Percentiles rank a stretch among this genome's conserved stretches.
These are phyloP conservation scores for Neoniphon sammara DNA, from an alignment of 2,797 vertebrate species.

Conservation along the genomic window DNA sequence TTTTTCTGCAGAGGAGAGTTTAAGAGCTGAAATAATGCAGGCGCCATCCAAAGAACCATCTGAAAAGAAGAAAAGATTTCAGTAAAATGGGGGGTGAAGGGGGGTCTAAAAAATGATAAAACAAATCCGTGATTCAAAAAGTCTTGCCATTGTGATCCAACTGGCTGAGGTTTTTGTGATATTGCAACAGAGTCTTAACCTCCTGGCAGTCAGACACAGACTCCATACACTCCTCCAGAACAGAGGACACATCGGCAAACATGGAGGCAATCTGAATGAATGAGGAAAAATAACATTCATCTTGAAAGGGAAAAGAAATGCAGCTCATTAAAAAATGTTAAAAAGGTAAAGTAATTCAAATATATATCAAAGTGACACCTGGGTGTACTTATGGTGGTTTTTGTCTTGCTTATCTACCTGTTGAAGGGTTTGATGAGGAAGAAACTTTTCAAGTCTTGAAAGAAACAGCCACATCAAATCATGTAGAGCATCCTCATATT, in stretches of 20 bases:
- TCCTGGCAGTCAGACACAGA: conserved; percentile 63
- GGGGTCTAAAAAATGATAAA: not conserved
- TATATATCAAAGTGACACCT: not conserved
- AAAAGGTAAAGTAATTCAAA: not conserved
- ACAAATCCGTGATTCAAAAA: not conserved
- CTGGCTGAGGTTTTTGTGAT: conserved; percentile 46
- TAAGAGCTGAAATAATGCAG: conserved; percentile 64
- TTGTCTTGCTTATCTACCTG: conserved; percentile 68
- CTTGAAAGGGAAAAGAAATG: not conserved
- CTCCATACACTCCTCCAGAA: conserved; percentile 59
- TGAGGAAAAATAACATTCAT: not conserved
- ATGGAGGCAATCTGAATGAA: conserved; percentile 60
- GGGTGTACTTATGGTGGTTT: conserved; percentile 1
- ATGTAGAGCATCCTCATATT: conserved; percentile 73
- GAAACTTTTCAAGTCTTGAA: conserved; percentile 77
- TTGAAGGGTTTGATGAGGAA: conserved; percentile 71
- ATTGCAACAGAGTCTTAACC: conserved; percentile 51
- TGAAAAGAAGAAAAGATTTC: conserved; percentile 38
- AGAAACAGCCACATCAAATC: conserved; percentile 80
- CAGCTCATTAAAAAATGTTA: not conserved
- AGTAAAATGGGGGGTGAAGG: not conserved
- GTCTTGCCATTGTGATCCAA: conserved; percentile 51
- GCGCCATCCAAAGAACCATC: conserved; percentile 44
- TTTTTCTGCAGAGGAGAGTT: conserved; percentile 26
- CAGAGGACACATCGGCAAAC: conserved; percentile 47